Evolutionary conservation across 2,113 vertebrate species (phyloP), one percentile per base, ranked within the genome.

Genomic region (Phyllostomus hastatus): DNA sequence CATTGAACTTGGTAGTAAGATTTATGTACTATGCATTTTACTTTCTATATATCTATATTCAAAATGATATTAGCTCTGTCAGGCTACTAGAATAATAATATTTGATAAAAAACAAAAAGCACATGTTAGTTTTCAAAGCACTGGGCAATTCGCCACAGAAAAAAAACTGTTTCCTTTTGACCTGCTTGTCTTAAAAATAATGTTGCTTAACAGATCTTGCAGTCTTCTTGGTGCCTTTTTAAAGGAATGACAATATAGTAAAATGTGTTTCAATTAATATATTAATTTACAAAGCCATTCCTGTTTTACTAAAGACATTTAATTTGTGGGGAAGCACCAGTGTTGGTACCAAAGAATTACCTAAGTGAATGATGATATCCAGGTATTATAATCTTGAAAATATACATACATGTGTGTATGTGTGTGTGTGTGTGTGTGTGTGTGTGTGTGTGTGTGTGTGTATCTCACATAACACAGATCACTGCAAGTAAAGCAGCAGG

Each of bases 61-160:
- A 96, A 80, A 91, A 80, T 41, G 8, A 33, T 76, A 50, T 61
- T 79, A 73, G n/a, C 15, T 81, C 54, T 88, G 80, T 80, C 24
- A 79, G 41, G 22, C 33, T 54, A 50, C 6, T 54, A 50, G 12
- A 43, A 85, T 91, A 87, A 69, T 69, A 84, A 88, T 85, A 7
- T 72, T 96, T 79, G 57, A 24, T 69, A 35, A 69, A 69, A 70
- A 70, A 67, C 33, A 35, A 59, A 86, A 85, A 78, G 28, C 4
- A 64, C 24, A 17, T 4, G 0, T 76, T 94, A 46, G 10, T 87
- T 92, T 94, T 96, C 35, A 79, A 94, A 95, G 90, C 69, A 90
- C 59, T 80, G 22, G 86, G 38, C 1, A 52, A 48, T 61, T 96
- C 15, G 61, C 15, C 70, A 33, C 9, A 61, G 76, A 88, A 19